phyloP scores from a whole-genome alignment of 2,797 vertebrate genomes.

The Cryptoprocta ferox region DNA sequence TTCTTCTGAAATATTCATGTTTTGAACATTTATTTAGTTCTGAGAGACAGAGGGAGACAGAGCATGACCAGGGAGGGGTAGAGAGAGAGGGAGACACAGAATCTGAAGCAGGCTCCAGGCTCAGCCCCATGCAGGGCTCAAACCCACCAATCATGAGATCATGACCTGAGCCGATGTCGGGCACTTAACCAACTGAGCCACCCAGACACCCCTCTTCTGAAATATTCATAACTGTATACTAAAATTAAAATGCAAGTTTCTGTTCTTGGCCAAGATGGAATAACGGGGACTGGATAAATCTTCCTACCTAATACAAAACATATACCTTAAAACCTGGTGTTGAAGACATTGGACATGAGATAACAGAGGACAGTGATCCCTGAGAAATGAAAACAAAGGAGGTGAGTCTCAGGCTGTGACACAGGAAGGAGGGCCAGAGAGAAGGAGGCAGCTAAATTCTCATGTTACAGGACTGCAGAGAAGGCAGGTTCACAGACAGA shows the following conservation, averaged over 20 bases:
- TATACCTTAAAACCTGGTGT: not conserved
- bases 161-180: too few species aligned
- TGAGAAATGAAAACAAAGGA: not conserved
- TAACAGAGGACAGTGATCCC: not conserved
- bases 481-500: not conserved
- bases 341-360: not conserved
- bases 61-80: too few species aligned
- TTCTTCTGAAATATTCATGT: not conserved
- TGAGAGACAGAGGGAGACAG: too few species aligned
- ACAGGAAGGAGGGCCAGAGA: accelerated
- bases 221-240: not conserved
- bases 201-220: not conserved
- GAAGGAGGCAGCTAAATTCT: accelerated
- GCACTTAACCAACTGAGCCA: too few species aligned
- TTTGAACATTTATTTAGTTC: too few species aligned
- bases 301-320: not conserved
- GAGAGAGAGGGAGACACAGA: too few species aligned
- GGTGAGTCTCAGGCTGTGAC: accelerated
- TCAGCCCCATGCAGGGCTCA: accelerated
- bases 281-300: not conserved
- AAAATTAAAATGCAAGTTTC: not conserved
- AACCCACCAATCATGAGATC: too few species aligned
- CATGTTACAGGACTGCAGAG: not conserved
- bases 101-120: too few species aligned
- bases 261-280: not conserved